Evolutionary conservation across 2,113 vertebrate genomes (phyloP), one percentile per base, ranked within the genome.

Genomic region (Typhlomys cinereus): DNA sequence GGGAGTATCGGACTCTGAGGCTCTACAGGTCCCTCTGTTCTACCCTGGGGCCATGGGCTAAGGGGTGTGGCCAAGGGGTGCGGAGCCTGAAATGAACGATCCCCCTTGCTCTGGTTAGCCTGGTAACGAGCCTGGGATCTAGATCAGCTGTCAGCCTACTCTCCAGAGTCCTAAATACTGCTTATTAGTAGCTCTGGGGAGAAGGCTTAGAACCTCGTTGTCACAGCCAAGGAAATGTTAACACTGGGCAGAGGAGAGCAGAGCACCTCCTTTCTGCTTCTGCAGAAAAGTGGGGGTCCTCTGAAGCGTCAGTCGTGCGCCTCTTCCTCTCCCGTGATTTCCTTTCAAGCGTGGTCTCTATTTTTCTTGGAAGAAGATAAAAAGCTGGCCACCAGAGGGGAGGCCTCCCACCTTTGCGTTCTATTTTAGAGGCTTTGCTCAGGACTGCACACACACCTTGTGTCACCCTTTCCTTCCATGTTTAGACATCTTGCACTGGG

Each of bases 231-330:
- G 67, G 75, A 92, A 59, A 79, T 54, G 70, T 66, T 75, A 57
- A 74, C 74, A 71, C 31, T 34, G 39, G 21, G 70, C n/a, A 88
- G 41, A 75, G 50, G 66, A 75, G 36, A 85, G 71, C 2, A 76
- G 78, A n/a, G 31, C 29, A 14, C 39, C 62, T 64, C 61, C 71
- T 67, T 81, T 92, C 80, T 89, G 64, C 29, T 50, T 78, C 39
- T 80, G 86, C 83, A 41, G 86, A 79, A 91, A 90, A 89, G 81
- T 94, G 89, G 94, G 93, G 75, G 82, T 90, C 91, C 87, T 96
- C 52, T 50, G 41, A 81, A 78, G 94, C 93, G 66, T 91, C 90
- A 85, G 90, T 83, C 90, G 67, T 54, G 48, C 91, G 64, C 7
- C 0, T 15, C 74, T 92, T 90, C 66, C 57, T 88, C 79, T 36